Evolutionary conservation across 2,888 invertebrate species (phyloP), one percentile per base, ranked within the genome.

Genomic region (Ophioninae sp.): DNA sequence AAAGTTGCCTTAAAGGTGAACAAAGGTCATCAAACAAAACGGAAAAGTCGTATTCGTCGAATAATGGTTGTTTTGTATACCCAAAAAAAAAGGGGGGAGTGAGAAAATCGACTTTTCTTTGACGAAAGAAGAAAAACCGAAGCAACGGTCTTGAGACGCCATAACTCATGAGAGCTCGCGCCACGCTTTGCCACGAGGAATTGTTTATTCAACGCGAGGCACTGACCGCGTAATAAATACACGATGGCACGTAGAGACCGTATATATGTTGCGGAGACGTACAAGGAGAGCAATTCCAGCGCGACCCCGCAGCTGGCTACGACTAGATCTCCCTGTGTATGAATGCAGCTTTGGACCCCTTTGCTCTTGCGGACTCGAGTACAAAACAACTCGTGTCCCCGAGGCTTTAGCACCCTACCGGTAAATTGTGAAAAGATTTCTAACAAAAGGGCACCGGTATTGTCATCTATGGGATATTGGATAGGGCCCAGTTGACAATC

Each of bases 371-470:
- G 8, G 57, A n/a, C 59, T 8, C 23, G 21, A 10, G 69, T 39
- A 57, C 68, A 76, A 68, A 50, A 67, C 13, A 20, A 37, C 56
- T 39, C 39, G 41, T 76, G 76, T 65, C 41, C 79, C 80, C 73
- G 68, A 76, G 80, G 77, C 73, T 80, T 79, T 83, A 68, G 83
- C 83, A 73, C 80, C 83, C 83, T 50, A 76, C 17, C 30, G 76
- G 17, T 59, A 72, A 67, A 79, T 79, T 62, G 69, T 78, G 73
- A 73, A 69, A 61, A 79, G 77, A 82, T 2, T 13, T 72, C 20
- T 74, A 70, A 84, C 79, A 84, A 82, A 84, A 79, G 50, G 50
- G 50, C 50, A 50, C 50, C 50, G 72, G 79, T 67, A 65, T 39
- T 65, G 83, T 37, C n/a, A 62, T 21, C 21, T 30, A 30, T 30